phyloP scores from a whole-genome alignment of 2,797 vertebrate species.

The Synanceia verrucosa region DNA sequence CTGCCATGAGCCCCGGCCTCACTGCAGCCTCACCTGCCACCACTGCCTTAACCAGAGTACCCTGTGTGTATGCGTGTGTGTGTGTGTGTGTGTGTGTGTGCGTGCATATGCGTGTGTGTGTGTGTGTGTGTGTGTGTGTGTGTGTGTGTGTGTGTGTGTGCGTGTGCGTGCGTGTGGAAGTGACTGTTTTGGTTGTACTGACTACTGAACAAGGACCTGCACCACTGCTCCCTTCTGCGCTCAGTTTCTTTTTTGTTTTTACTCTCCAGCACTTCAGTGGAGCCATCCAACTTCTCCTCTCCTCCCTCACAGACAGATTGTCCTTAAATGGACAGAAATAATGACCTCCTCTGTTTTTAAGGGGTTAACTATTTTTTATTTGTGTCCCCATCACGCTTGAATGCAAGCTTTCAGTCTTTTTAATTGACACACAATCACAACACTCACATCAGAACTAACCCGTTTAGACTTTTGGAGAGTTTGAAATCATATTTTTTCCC shows the following conservation, averaged over 20 bases:
- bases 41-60: conserved; percentile 84
- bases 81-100: conserved; percentile 11
- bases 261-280: conserved; percentile 52
- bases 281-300: conserved; percentile 33
- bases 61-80: conserved; percentile 42
- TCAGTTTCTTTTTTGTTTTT: conserved; percentile 42
- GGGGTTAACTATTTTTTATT: conserved; percentile 24
- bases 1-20: conserved; percentile 81
- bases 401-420: conserved; percentile 33
- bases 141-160: neutral
- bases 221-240: conserved; percentile 62
- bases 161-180: neutral
- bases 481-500: conserved; percentile 26
- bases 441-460: conserved; percentile 36
- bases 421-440: conserved; percentile 27
- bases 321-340: conserved; percentile 14
- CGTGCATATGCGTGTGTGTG: conserved; percentile 1
- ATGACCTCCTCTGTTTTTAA: neutral
- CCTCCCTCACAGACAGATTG: conserved; percentile 21
- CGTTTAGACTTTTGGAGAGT: conserved; percentile 31
- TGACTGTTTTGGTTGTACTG: neutral
- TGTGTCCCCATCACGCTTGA: conserved; percentile 2
- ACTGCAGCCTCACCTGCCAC: conserved; percentile 79
- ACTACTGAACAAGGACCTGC: conserved; percentile 74
- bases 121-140: conserved; percentile 2